phyloP scores from a whole-genome alignment of 2,888 invertebrate species.

The Diarsia brunnea region DNA sequence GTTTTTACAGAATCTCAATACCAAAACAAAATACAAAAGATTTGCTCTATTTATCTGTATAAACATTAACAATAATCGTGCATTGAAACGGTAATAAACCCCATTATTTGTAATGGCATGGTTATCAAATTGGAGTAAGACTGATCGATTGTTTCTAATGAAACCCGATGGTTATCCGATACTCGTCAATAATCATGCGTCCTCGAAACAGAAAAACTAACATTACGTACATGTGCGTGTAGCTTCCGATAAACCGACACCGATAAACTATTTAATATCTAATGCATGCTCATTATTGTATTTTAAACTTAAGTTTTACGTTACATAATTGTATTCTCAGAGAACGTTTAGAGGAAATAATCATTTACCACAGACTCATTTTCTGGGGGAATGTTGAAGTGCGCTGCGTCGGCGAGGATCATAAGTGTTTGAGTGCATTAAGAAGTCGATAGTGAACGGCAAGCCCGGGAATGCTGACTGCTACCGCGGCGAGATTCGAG shows the following conservation, averaged over 20 bases:
- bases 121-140: constrained; percentile 42
- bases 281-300: constrained; percentile 41
- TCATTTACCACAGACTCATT: constrained; percentile 15
- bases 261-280: constrained; percentile 61
- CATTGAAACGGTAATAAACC: constrained; percentile 14
- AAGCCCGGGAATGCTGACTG: constrained; percentile 72
- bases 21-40: constrained; percentile 6
- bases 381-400: constrained; percentile 55
- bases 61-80: constrained; percentile 4
- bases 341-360: constrained; percentile 50
- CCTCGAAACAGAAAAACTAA: constrained; percentile 74
- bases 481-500: constrained; percentile 71
- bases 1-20: constrained; percentile 12
- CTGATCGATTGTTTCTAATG: constrained; percentile 62
- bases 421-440: constrained; percentile 58
- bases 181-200: constrained; percentile 69
- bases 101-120: constrained; percentile 18
- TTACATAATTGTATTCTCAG: constrained; percentile 12
- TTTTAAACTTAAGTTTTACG: constrained; percentile 30
- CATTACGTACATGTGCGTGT: constrained; percentile 45
- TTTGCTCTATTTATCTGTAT: not conserved
- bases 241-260: constrained; percentile 73
- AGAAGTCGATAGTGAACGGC: constrained; percentile 58
- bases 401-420: constrained; percentile 42
- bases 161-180: constrained; percentile 58